These are phyloP conservation scores for Matsumyia berberina DNA, from an alignment of 2,888 invertebrate species.

Conservation along the genomic window DNA sequence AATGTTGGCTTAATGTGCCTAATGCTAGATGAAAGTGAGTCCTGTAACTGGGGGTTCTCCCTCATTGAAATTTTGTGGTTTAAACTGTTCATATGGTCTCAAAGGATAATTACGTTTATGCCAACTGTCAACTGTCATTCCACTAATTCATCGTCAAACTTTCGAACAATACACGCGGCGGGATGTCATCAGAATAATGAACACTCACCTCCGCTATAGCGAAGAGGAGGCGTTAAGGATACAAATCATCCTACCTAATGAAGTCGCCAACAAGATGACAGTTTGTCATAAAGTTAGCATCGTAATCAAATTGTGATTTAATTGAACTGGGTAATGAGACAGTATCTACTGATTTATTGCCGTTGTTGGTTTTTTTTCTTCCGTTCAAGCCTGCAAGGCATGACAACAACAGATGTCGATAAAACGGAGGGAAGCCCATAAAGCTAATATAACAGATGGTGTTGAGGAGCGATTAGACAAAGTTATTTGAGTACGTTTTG, in stretches of 20 bases:
- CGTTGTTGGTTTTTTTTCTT: not conserved
- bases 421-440: conserved; percentile 28
- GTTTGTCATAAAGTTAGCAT: conserved; percentile 55
- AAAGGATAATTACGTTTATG: not conserved
- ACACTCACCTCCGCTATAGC: not conserved
- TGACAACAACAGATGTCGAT: conserved; percentile 50
- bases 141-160: not conserved
- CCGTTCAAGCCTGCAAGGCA: conserved; percentile 10
- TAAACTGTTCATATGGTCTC: not conserved
- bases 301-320: conserved; percentile 61
- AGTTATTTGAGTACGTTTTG: conserved; percentile 37
- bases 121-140: not conserved
- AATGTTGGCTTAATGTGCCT: conserved; percentile 34
- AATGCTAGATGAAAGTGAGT: not conserved
- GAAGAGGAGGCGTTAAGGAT: not conserved
- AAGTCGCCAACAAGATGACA: conserved; percentile 51
- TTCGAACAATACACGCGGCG: not conserved
- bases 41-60: not conserved
- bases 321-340: conserved; percentile 57
- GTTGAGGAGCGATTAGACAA: conserved; percentile 44
- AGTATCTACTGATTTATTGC: conserved; percentile 59
- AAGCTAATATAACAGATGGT: conserved; percentile 33
- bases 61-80: conserved; percentile 1
- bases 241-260: conserved; percentile 51
- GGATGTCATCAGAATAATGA: not conserved